phyloP scores from a whole-genome alignment of 2,797 vertebrate species.

The Euphonia xanthogaster region DNA sequence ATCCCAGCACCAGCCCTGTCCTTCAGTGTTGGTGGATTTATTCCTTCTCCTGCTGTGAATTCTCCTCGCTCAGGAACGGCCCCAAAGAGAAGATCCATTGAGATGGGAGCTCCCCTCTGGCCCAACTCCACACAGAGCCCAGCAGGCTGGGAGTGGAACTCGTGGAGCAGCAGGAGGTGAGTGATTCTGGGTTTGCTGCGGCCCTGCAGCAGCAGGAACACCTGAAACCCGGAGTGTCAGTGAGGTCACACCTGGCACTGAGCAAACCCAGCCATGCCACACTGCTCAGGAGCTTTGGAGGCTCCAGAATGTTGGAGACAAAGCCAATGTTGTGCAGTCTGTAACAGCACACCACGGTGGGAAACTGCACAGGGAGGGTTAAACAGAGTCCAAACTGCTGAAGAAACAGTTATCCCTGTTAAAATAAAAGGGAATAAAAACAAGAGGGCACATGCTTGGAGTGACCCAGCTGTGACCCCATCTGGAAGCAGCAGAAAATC shows the following conservation, averaged over 20 bases:
- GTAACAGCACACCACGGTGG: too few species aligned
- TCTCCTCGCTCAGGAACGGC: background rate
- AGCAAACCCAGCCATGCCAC: background rate
- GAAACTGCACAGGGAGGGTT: background rate
- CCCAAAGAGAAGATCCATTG: background rate
- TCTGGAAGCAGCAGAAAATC: slow-evolving; percentile 10
- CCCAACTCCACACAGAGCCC: background rate
- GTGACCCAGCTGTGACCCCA: slow-evolving; percentile 13
- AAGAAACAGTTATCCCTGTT: background rate
- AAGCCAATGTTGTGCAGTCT: background rate
- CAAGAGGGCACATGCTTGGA: background rate
- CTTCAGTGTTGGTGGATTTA: background rate
- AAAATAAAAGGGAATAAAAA: background rate
- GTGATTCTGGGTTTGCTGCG: background rate
- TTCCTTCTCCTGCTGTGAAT: background rate
- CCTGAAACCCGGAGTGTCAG: background rate
- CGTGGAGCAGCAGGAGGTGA: background rate
- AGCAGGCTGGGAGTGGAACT: background rate
- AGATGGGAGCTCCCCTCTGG: background rate
- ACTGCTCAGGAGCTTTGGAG: rapidly evolving
- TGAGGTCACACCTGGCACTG: background rate
- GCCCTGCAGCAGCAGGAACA: background rate
- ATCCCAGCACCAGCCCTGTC: background rate
- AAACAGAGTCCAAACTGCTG: background rate
- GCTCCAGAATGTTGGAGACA: background rate